Evolutionary conservation across 2,113 vertebrate genomes (phyloP), one percentile per base, ranked within the genome.

Genomic region (Meleagris gallopavo): DNA sequence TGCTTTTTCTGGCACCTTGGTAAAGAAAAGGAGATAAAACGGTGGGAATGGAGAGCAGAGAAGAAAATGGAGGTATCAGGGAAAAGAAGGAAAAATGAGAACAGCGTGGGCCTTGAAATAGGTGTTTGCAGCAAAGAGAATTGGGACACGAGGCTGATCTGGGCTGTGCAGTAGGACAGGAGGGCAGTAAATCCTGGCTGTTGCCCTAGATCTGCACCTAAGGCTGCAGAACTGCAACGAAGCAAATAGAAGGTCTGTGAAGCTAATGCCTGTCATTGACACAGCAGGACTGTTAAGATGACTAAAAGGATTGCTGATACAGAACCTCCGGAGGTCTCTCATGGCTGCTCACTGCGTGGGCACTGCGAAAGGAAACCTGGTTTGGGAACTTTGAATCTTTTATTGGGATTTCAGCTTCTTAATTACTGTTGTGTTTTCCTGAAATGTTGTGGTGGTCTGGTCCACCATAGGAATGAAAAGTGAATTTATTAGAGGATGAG

Each of bases 151-250:
- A 52, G 27, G 46, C 65, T 84, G 61, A 81, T 91, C 60, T 50
- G 82, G 66, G 83, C 83, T 88, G 2, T 3, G 4, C 25, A 83
- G 85, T 86, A 65, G 90, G 93, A 91, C 1, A 94, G 78, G 65
- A 94, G 94, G 72, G 69, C 94, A 86, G 75, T 88, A 93, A 95
- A 93, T 95, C 88, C 14, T 1, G 65, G 76, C 75, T 93, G 87
- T 90, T 73, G 76, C 65, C 65, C 52, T 4, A 5, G 81, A 57
- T 78, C 83, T 0, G 1, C 57, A 13, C 4, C 0, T 71, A 89
- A 74, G 82, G 20, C 55, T 55, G 2, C 18, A 36, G 84, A 83
- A 41, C 4, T 52, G 40, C 87, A 38, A 5, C 27, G 60, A 77
- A 67, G 75, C 73, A 65, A 86, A 52, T 27, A 20, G 71, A 70